Percentiles rank a stretch among this genome's conserved stretches.
Conservation (phyloP, 1,140 invertebrate genomes). For the Ectropis grisescens region DNA sequence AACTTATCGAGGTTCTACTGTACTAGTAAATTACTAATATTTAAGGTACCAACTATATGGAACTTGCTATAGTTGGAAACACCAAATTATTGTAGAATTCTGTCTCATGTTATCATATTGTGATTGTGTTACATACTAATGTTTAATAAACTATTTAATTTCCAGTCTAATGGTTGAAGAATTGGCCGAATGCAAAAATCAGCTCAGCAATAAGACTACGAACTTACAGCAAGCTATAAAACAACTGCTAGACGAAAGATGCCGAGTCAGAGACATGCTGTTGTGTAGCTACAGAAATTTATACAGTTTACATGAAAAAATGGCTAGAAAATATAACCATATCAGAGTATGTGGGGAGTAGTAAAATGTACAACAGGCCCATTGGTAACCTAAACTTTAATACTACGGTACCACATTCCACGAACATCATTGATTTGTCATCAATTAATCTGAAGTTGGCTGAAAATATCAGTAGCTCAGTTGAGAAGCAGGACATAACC, state of each 20-base stretch:
- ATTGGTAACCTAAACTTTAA: conserved; percentile 62
- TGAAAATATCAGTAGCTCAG: conserved; percentile 57
- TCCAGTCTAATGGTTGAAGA: conserved; percentile 90
- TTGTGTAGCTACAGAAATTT: conserved; percentile 79
- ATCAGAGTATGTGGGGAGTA: conserved; percentile 44
- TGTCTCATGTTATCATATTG: no score
- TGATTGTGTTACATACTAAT: no score
- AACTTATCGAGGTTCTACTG: no score
- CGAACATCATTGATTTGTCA: conserved; percentile 59
- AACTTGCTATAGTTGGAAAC: no score
- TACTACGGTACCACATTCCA: conserved; percentile 53
- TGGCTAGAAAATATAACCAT: conserved; percentile 59
- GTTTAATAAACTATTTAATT: no score
- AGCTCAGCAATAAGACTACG: conserved; percentile 80
- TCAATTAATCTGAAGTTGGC: conserved; percentile 61
- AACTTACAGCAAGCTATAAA: conserved; percentile 83
- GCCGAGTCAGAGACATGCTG: conserved; percentile 77
- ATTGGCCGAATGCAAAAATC: conserved; percentile 86
- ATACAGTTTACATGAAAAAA: conserved; percentile 61
- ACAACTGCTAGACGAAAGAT: conserved; percentile 81
- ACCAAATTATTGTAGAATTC: no score
- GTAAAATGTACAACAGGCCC: conserved; percentile 41
- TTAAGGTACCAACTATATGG: no score
- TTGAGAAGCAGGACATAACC: conserved; percentile 51
- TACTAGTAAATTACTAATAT: no score